Conservation (phyloP, 1,140 invertebrate genomes). For the Macrostomum lignano region DNA sequence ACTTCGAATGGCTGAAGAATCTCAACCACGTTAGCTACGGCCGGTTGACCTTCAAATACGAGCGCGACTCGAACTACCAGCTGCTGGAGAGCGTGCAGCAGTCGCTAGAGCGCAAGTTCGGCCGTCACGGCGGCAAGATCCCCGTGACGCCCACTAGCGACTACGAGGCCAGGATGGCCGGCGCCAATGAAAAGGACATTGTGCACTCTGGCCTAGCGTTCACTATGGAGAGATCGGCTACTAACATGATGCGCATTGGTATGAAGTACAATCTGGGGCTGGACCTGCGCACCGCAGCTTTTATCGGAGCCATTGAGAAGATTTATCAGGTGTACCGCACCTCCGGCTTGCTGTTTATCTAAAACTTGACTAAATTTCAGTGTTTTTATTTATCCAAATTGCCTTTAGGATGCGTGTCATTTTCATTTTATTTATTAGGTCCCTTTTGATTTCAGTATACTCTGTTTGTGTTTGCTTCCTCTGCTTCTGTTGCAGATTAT, state of each 20-base stretch:
- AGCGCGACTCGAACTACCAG: slow-evolving; percentile 86
- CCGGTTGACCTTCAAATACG: slow-evolving; percentile 91
- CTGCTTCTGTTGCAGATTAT: no score
- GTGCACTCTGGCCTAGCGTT: slow-evolving; percentile 95
- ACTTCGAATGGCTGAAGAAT: slow-evolving; percentile 99
- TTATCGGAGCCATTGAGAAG: slow-evolving; percentile 89
- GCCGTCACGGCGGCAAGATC: no score
- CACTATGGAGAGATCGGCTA: slow-evolving; percentile 76
- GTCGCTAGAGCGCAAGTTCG: slow-evolving; percentile 81
- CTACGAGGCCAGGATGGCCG: slow-evolving; percentile 77
- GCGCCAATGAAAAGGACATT: slow-evolving; percentile 95
- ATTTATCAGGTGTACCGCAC: slow-evolving; percentile 34
- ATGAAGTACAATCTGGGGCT: slow-evolving; percentile 84
- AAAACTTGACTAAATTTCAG: no score
- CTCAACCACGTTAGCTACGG: slow-evolving; percentile 96
- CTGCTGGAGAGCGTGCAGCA: slow-evolving; percentile 88
- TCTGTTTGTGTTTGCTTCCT: no score
- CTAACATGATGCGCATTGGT: slow-evolving; percentile 88
- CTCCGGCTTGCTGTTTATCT: slow-evolving; percentile 3
- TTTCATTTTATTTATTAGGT: no score
- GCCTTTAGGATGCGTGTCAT: no score
- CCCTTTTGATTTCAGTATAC: no score
- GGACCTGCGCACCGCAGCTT: slow-evolving; percentile 85
- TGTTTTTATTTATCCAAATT: no score
- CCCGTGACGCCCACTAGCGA: slow-evolving; percentile 66